These are phyloP conservation scores for Bombyx mandarina DNA, from an alignment of 1,140 invertebrate genomes.

Conservation along the genomic window DNA sequence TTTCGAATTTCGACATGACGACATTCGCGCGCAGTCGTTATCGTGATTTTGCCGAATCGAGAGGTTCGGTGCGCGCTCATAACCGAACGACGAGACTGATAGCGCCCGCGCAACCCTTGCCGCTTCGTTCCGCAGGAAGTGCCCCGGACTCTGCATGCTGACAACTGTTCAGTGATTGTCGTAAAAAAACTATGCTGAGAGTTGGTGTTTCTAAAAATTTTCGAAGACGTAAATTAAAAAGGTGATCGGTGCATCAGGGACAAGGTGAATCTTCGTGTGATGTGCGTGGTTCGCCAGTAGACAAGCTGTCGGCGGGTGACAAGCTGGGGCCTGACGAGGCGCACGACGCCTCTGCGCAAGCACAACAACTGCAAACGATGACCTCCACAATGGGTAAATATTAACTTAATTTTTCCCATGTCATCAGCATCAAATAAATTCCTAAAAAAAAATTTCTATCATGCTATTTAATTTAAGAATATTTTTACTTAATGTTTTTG, in stretches of 20 bases:
- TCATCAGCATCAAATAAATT: background rate
- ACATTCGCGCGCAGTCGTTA: constrained; percentile 70
- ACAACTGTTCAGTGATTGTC: constrained; percentile 41
- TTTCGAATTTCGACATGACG: constrained; percentile 70
- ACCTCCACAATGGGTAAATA: constrained; percentile 69
- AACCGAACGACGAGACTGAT: constrained; percentile 26
- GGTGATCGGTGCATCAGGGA: constrained; percentile 50
- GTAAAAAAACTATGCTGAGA: constrained; percentile 57
- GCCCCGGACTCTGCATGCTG: constrained; percentile 42
- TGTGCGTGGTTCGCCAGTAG: constrained; percentile 45
- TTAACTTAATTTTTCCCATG: constrained; percentile 8
- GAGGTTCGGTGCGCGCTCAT: constrained; percentile 54
- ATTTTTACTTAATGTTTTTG: background rate
- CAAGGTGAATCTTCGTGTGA: constrained; percentile 53
- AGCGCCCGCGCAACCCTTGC: constrained; percentile 32
- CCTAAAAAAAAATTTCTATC: background rate
- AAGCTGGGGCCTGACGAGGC: constrained; percentile 57
- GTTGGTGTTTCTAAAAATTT: constrained; percentile 57
- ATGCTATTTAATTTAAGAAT: background rate
- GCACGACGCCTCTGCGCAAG: constrained; percentile 57
- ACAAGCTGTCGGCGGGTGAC: constrained; percentile 60
- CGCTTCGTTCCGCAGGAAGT: constrained; percentile 53
- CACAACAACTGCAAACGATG: constrained; percentile 61
- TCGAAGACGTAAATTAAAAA: constrained; percentile 63
- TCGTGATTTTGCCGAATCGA: constrained; percentile 69